phyloP scores from a whole-genome alignment of 2,113 vertebrate genomes.

The Archilochus colubris region DNA sequence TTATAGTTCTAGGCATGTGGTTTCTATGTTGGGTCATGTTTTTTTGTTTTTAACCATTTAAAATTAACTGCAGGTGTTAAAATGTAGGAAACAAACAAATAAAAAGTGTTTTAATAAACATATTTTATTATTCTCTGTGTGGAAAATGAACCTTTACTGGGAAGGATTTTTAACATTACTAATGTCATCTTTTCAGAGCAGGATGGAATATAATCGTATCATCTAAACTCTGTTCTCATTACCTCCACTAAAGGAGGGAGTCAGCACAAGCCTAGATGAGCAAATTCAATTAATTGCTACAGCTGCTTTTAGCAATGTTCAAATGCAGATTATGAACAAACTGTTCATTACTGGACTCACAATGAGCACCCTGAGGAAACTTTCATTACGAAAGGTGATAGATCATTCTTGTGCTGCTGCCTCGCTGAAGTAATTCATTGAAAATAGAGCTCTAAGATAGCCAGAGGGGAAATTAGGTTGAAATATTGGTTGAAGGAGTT shows the following conservation, averaged over 20 bases:
- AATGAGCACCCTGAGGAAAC: constrained; percentile 51
- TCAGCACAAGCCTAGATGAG: not conserved
- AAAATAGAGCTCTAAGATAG: not conserved
- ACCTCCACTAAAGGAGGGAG: not conserved
- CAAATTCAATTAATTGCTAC: not conserved
- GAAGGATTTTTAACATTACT: not conserved
- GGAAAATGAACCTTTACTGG: not conserved
- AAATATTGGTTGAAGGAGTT: not conserved
- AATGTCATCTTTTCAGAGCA: not conserved
- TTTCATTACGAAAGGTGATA: constrained; percentile 1
- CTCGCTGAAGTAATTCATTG: not conserved
- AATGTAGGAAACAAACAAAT: not conserved
- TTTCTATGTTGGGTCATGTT: fast-evolving
- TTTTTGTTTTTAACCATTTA: not conserved
- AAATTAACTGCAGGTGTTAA: not conserved
- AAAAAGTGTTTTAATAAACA: not conserved
- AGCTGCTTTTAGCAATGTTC: not conserved
- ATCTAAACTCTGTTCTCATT: not conserved
- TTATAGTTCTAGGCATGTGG: not conserved
- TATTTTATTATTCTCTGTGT: not conserved
- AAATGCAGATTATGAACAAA: constrained; percentile 7
- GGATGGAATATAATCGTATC: not conserved
- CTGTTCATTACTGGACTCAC: not conserved
- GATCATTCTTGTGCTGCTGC: not conserved
- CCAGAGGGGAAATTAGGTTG: not conserved